Conservation (phyloP, 2,797 vertebrate genomes). For the Fundulus diaphanus region DNA sequence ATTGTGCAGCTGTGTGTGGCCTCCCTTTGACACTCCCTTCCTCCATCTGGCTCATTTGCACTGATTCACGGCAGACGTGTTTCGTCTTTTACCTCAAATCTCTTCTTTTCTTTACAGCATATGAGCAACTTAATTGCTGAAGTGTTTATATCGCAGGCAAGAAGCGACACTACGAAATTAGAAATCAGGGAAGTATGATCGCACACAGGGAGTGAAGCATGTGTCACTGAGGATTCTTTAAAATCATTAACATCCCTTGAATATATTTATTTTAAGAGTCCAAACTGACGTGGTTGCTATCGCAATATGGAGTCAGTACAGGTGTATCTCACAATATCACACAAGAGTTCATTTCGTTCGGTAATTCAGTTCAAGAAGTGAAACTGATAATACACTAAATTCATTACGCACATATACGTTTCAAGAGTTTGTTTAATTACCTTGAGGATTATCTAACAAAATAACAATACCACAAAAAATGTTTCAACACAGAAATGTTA, state of each 20-base stretch:
- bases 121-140: background rate
- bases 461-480: too few relatives aligned
- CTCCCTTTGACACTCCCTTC: conserved; percentile 60
- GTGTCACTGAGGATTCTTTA: conserved; percentile 8
- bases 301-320: conserved; percentile 15
- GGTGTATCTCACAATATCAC: background rate
- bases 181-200: conserved; percentile 19
- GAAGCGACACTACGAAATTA: conserved; percentile 6
- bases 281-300: conserved; percentile 7
- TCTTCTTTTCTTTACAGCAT: conserved; percentile 47
- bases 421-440: too few relatives aligned
- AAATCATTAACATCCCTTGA: conserved; percentile 26
- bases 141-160: conserved; percentile 1
- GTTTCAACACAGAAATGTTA: too few relatives aligned
- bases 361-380: background rate
- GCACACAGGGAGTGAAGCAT: background rate
- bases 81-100: conserved; percentile 49
- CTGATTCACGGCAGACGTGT: conserved; percentile 65
- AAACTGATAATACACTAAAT: background rate
- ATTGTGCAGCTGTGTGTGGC: conserved; percentile 45
- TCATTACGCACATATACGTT: too few relatives aligned
- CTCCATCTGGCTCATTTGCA: conserved; percentile 73
- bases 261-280: conserved; percentile 24
- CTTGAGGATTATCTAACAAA: too few relatives aligned
- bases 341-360: background rate